phyloP scores from a whole-genome alignment of 2,888 invertebrate genomes.

The Clanis bilineata region DNA sequence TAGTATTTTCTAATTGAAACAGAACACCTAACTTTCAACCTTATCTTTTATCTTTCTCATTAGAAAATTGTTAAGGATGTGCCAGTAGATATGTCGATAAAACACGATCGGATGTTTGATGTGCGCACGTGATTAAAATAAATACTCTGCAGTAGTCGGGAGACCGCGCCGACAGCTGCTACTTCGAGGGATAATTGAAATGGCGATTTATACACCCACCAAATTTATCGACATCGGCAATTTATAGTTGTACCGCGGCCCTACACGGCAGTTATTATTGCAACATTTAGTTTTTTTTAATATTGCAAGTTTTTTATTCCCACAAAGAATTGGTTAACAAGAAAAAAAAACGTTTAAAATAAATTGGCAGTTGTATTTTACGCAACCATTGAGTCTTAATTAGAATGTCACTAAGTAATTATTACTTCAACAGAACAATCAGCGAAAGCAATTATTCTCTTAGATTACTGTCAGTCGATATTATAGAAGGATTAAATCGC shows the following conservation, averaged over 20 bases:
- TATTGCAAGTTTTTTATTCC: slow-evolving; percentile 43
- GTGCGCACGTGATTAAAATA: slow-evolving; percentile 74
- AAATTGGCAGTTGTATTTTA: slow-evolving; percentile 17
- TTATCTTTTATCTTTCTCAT: slow-evolving; percentile 20
- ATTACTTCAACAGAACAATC: slow-evolving; percentile 43
- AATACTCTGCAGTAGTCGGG: slow-evolving; percentile 68
- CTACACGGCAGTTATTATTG: slow-evolving; percentile 30
- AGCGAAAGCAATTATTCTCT: slow-evolving; percentile 45
- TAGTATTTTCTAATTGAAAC: slow-evolving; percentile 2
- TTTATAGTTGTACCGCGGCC: slow-evolving; percentile 58
- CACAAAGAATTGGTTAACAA: slow-evolving; percentile 27
- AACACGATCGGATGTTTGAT: slow-evolving; percentile 51
- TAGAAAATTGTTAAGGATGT: slow-evolving; percentile 55
- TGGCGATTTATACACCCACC: slow-evolving; percentile 77
- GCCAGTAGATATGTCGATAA: slow-evolving; percentile 57
- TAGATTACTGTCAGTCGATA: slow-evolving; percentile 36
- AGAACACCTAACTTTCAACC: neutral
- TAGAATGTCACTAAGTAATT: slow-evolving; percentile 46
- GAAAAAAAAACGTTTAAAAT: slow-evolving; percentile 8
- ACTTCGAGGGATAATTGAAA: slow-evolving; percentile 76
- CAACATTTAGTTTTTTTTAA: slow-evolving; percentile 43
- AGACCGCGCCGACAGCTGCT: slow-evolving; percentile 69
- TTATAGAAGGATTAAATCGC: slow-evolving; percentile 14
- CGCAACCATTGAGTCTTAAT: slow-evolving; percentile 28
- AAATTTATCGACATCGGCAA: slow-evolving; percentile 76